A percentile compares a stretch with the other conserved stretches of the same genome.
Evolutionary conservation across 2,888 invertebrate genomes (phyloP).

Genomic region (Cerastoderma edule): DNA sequence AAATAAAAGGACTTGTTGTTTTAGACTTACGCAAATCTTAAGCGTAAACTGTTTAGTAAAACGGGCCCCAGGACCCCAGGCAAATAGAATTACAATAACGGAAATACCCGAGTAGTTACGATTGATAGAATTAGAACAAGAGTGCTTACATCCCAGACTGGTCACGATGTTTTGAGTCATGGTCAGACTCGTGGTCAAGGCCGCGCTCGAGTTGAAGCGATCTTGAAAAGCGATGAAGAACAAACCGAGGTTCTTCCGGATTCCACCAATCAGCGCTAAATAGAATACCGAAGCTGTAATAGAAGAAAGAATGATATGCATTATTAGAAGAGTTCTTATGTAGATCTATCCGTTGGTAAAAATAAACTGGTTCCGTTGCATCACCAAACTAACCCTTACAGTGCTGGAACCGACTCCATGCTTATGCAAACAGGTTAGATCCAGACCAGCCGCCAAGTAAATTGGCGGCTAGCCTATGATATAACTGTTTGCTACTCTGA

Average conservation of each 20-base stretch:
- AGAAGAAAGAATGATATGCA: background rate
- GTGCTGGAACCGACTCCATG: too few species aligned
- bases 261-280: constrained; percentile 49
- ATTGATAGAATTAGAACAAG: background rate
- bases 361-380: too few species aligned
- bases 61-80: background rate
- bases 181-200: constrained; percentile 45
- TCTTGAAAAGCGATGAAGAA: constrained; percentile 55
- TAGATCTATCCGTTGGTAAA: too few species aligned
- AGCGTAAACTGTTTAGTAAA: background rate
- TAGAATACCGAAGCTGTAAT: constrained; percentile 51
- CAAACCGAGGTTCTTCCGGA: constrained; percentile 55
- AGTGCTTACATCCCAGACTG: constrained; percentile 49
- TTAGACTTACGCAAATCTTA: background rate
- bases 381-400: too few species aligned
- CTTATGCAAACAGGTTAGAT: too few species aligned
- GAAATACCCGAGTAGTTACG: background rate
- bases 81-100: background rate
- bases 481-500: too few species aligned
- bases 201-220: constrained; percentile 54
- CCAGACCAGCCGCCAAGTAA: too few species aligned
- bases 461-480: too few species aligned
- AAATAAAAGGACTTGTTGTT: background rate
- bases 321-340: too few species aligned
- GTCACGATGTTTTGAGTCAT: constrained; percentile 42